Evolutionary conservation across 2,113 vertebrate species (phyloP), one percentile per base, ranked within the genome.

Genomic region (Hiodon tergisus): DNA sequence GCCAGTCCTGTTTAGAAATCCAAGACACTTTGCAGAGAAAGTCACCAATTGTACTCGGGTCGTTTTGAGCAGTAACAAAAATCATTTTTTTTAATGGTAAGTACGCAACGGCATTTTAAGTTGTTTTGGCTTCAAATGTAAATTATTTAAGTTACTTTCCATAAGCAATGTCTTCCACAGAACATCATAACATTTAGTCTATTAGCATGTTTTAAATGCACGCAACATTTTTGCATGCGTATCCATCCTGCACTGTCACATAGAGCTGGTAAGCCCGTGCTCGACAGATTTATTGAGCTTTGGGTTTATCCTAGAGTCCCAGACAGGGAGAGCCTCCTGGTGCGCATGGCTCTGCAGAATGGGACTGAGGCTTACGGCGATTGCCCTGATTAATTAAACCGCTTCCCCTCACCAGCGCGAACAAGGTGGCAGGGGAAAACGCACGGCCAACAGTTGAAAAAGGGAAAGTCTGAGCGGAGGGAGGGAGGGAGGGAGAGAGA

Each of bases 341-440:
- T 7, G 6, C 62, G 31, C 51, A 54, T 13, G 73, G 53, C 31
- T 6, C 53, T 9, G 65, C 10, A 31, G 54, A 14, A 6, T 9
- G 55, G 63, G 63, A 3, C 55, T 57, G 47, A 31, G 51, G 31
- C 51, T 74, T 74, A 65, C 31, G 4, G 62, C 52, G 31, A 67
- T 50, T 74, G 51, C 16, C 73, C 46, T 67, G 52, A 63, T 74
- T 66, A 67, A 55, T 75, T 74, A 74, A 68, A 74, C 47, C 14
- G 14, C 53, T 16, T 68, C 53, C 16, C 52, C 51, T 47, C 57
- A 65, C 61, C 62, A 5, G 52, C 2, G 51, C 17, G 52, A 63
- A 11, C 55, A 4, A n/a, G 14, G 52, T 58, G 53, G 11, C 54
- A 10, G 53, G 54, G 17, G 11, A 50, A 63, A 53, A 16, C 46